Evolutionary conservation across 2,113 vertebrate genomes (phyloP).

Genomic region (Progne subis): DNA sequence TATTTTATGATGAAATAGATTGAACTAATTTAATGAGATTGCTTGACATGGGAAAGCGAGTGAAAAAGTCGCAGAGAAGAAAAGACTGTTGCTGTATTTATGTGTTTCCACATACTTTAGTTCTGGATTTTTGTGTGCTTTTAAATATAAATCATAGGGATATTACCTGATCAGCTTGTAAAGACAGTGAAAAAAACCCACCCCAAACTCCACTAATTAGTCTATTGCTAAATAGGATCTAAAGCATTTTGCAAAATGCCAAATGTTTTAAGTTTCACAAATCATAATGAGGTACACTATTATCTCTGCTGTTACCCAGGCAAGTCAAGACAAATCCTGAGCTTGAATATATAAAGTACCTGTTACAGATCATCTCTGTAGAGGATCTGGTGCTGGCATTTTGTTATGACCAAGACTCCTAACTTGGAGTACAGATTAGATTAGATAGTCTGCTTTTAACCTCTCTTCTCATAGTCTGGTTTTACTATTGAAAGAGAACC

Average conservation of each 20-base stretch:
- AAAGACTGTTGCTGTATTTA: background rate
- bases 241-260: background rate
- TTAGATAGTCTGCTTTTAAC: background rate
- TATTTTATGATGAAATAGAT: background rate
- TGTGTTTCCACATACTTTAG: background rate
- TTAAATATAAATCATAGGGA: background rate
- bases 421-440: background rate
- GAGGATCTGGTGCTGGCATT: background rate
- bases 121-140: background rate
- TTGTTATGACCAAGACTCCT: background rate
- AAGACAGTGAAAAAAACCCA: background rate
- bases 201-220: background rate
- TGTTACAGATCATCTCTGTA: background rate
- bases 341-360: background rate
- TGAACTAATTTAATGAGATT: background rate
- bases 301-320: background rate
- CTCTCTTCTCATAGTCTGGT: background rate
- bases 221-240: background rate
- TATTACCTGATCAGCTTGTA: background rate
- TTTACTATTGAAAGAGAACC: background rate
- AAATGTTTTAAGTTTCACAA: background rate
- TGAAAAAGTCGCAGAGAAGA: background rate
- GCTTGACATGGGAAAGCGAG: fast-evolving
- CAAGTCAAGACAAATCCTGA: background rate
- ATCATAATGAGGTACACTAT: background rate